These are phyloP conservation scores for Ceuthmochares aereus DNA, from an alignment of 2,113 vertebrate genomes.

Conservation along the genomic window DNA sequence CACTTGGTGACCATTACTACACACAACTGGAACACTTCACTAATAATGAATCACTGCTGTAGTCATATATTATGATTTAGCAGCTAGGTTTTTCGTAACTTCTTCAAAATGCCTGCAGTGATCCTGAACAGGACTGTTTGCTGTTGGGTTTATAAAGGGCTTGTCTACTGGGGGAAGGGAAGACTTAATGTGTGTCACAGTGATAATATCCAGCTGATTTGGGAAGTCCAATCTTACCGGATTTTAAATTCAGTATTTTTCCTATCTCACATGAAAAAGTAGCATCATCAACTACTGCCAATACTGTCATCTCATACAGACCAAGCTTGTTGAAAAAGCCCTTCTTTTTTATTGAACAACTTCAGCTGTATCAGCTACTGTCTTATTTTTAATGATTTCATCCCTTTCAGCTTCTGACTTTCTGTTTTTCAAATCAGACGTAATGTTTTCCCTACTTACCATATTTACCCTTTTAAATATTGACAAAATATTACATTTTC, in stretches of 20 bases:
- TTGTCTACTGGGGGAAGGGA: no score
- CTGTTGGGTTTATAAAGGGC: fast-evolving
- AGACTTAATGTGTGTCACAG: neutral
- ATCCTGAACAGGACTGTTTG: neutral
- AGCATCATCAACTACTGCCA: neutral
- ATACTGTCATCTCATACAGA: neutral
- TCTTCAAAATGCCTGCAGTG: neutral
- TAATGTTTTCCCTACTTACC: neutral
- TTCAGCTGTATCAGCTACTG: neutral
- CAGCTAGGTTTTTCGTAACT: neutral
- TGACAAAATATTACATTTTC: neutral
- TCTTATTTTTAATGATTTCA: neutral
- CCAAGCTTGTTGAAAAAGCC: neutral
- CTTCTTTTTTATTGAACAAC: neutral
- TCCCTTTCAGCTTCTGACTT: neutral
- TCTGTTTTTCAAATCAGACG: neutral
- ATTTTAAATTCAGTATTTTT: neutral
- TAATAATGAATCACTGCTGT: neutral
- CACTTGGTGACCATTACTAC: neutral
- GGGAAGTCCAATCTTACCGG: neutral
- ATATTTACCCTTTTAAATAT: neutral
- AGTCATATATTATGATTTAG: neutral
- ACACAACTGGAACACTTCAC: neutral
- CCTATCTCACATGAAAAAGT: neutral
- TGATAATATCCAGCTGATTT: neutral